Conservation (phyloP, 2,113 vertebrate genomes). For the Prochilodus magdalenae region DNA sequence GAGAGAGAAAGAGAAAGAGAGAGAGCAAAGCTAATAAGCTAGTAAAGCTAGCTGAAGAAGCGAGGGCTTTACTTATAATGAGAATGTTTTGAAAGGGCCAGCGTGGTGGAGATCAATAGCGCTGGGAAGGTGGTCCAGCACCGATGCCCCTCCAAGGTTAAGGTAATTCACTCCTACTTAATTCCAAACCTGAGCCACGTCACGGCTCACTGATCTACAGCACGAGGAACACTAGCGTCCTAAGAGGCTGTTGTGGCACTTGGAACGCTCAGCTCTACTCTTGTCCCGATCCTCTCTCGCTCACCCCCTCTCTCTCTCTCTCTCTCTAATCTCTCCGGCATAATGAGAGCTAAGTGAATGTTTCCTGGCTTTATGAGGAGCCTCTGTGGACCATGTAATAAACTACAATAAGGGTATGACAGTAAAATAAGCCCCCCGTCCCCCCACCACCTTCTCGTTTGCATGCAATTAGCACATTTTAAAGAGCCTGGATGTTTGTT, state of each 20-base stretch:
- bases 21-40: slow-evolving; percentile 8
- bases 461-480: slow-evolving; percentile 36
- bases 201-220: slow-evolving; percentile 31
- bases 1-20: not conserved
- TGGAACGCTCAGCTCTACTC: not conserved
- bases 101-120: slow-evolving; percentile 33
- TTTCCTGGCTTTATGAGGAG: slow-evolving; percentile 4
- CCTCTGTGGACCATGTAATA: slow-evolving; percentile 30
- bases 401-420: slow-evolving; percentile 26
- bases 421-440: not conserved
- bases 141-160: slow-evolving; percentile 24
- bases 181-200: slow-evolving; percentile 22
- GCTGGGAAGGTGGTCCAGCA: slow-evolving; percentile 27
- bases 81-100: slow-evolving; percentile 13
- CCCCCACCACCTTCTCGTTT: no score
- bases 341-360: slow-evolving; percentile 30
- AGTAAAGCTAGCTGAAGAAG: not conserved
- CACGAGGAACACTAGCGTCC: slow-evolving; percentile 14
- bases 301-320: not conserved
- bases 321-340: not conserved
- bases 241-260: slow-evolving; percentile 9
- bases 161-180: slow-evolving; percentile 46
- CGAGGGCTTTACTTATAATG: slow-evolving; percentile 2
- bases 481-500: slow-evolving; percentile 25
- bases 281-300: not conserved